Evolutionary conservation across 2,888 invertebrate genomes (phyloP), one percentile per base, ranked within the genome.

Genomic region (Bugulina stolonifera): DNA sequence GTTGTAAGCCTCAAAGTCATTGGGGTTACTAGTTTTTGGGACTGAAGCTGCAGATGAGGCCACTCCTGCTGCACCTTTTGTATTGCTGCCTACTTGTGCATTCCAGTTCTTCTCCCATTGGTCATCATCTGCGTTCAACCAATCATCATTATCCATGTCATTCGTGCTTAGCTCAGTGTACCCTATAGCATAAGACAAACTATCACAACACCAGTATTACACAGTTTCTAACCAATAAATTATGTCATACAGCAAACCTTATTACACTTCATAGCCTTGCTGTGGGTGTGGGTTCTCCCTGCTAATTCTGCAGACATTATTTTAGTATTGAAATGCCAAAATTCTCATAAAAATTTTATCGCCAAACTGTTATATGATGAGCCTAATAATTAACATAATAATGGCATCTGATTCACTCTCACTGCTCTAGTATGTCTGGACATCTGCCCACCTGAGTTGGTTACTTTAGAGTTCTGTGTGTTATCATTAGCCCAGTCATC

Each of bases 41-140:
- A 32, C 25, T 14, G 29, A 14, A 32, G 34, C 32, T 14, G 14
- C 27, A 2, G 64, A 27, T 27, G 14, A 18, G 10, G 64, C 5
- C 5, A 43, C 43, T 10, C 10, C 10, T 18, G 18, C 18, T 5
- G 64, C 32, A 29, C 29, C 29, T 3, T 5, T 3, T 32, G 64
- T 29, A 14, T 34, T 32, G n/a, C 64, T 32, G 10, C 64, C 64
- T 32, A 64, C 64, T 64, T 64, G 27, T 29, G 27, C 64, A 27
- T 32, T 64, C 64, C 64, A 64, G 32, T 64, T 64, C 64, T 64
- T 64, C 64, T 64, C 64, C 64, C 64, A 64, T 27, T 64, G 25
- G n/a, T 64, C 64, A 32, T 64, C 64, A n/a, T 64, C 64, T 14
- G 64, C 64, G 27, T 64, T 64, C 32, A 64, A 32, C 64, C 64